phyloP scores from a whole-genome alignment of 2,888 invertebrate genomes.

The Hypsopygia costalis region DNA sequence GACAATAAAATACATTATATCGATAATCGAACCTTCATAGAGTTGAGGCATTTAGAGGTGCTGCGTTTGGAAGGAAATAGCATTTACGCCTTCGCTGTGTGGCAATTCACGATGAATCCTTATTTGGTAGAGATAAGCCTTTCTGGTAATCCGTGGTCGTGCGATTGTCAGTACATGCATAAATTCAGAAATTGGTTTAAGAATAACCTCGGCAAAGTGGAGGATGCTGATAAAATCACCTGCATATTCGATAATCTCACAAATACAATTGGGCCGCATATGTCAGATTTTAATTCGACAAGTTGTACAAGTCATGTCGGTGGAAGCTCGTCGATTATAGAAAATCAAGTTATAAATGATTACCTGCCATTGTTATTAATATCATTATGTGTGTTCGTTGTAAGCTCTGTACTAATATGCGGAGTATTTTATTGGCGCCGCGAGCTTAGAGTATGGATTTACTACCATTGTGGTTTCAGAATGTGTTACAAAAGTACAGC shows the following conservation, averaged over 20 bases:
- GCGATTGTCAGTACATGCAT: slow-evolving; percentile 92
- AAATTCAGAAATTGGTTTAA: slow-evolving; percentile 90
- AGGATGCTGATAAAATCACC: slow-evolving; percentile 87
- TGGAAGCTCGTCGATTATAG: slow-evolving; percentile 86
- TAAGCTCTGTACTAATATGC: slow-evolving; percentile 88
- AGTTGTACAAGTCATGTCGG: slow-evolving; percentile 87
- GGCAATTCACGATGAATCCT: slow-evolving; percentile 91
- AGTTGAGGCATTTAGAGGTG: slow-evolving; percentile 90
- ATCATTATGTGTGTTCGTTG: slow-evolving; percentile 88
- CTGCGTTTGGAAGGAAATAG: slow-evolving; percentile 92
- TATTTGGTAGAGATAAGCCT: slow-evolving; percentile 93
- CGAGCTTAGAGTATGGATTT: slow-evolving; percentile 91
- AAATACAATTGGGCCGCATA: slow-evolving; percentile 84
- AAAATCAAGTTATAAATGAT: slow-evolving; percentile 89
- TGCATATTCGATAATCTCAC: slow-evolving; percentile 89
- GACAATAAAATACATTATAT: slow-evolving; percentile 91
- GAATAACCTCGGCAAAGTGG: slow-evolving; percentile 88
- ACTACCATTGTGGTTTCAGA: slow-evolving; percentile 90
- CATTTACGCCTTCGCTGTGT: slow-evolving; percentile 90
- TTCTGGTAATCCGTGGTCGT: slow-evolving; percentile 93
- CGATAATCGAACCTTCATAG: slow-evolving; percentile 91
- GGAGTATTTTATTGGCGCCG: slow-evolving; percentile 90
- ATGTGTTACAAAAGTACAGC: slow-evolving; percentile 92
- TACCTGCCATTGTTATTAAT: slow-evolving; percentile 89
- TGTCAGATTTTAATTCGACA: slow-evolving; percentile 89